Percentiles rank a stretch among this genome's conserved stretches.
Evolutionary conservation across 2,888 invertebrate genomes (phyloP).

Genomic region (Synergus itoensis): DNA sequence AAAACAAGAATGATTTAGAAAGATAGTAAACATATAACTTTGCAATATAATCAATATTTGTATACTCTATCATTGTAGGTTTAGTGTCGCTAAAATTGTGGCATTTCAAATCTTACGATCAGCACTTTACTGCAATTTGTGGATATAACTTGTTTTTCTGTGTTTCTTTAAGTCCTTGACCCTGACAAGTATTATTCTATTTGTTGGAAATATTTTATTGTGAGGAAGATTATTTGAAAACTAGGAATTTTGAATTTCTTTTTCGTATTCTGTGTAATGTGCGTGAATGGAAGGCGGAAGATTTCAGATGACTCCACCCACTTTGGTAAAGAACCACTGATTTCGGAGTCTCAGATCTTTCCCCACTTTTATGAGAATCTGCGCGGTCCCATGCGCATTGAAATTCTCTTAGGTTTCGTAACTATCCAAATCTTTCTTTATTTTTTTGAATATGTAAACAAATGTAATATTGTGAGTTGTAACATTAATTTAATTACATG

Average conservation of each 20-base stretch:
- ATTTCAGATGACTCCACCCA: conserved; percentile 24
- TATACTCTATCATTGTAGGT: no score
- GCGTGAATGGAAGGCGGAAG: conserved; percentile 17
- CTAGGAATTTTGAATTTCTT: not conserved
- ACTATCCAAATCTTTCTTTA: not conserved
- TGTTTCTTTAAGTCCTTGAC: not conserved
- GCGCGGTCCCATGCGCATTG: not conserved
- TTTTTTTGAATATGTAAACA: not conserved
- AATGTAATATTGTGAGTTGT: not conserved
- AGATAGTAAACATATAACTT: no score
- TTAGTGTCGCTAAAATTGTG: no score
- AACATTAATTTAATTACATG: no score
- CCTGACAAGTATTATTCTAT: no score
- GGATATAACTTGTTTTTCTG: not conserved
- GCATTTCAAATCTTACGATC: no score
- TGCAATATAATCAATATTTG: no score
- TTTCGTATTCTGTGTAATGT: not conserved
- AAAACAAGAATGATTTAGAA: no score
- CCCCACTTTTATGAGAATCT: conserved; percentile 16
- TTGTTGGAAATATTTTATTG: no score
- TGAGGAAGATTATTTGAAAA: not conserved
- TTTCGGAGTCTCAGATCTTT: not conserved
- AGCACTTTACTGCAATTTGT: no score
- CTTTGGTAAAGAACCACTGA: conserved; percentile 26
- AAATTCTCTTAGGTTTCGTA: not conserved